Base-by-base conservation (phyloP, 2,888 invertebrate genomes). In the Brachylomia viminalis region DNA sequence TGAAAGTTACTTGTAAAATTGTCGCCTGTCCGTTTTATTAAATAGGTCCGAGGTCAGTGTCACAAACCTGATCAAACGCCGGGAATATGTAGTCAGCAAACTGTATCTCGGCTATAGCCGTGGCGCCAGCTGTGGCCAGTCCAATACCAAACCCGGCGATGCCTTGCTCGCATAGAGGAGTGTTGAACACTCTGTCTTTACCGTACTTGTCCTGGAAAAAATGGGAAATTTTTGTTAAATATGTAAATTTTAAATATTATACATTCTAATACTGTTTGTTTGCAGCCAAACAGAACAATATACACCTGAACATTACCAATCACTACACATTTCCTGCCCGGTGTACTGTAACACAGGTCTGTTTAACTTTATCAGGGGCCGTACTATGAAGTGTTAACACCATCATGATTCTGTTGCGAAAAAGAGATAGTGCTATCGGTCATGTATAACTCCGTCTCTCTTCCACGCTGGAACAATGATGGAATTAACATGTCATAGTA, bases 41-140 rank as follows among this genome's bases (percentile, higher is more conserved):
- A 20, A 20, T 7, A 49, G 49, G 20, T 1, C 20, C 7, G 7
- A 49, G 49, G 54, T 7, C 27, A 56, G 2, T 33, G 23, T 33
- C 23, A 76, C 79, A 13, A 66, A 99, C 98, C 97, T 99, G 99
- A 97, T 99, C 99, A 95, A 99, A 99, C 2, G 99, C 99, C 6
- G 99, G 99, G 93, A 98, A 99, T 87, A 99, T 99, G 92, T 99
- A 99, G 95, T 99, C 99, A 0, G 99, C 99, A 95, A 99, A 99
- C 95, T 99, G 99, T 92, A 99, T 99, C 97, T 99, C 99, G 0
- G 99, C 99, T 72, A 99, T 98, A 1, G 99, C 99, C 0, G 99
- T 99, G 0, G 98, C 97, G 0, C 99, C 99, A 0, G 98, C 98
- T 11, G 97, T 98, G 0, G 99, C 99, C 20, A 98, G 97, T 0